Conservation (phyloP, 1,140 invertebrate species). For the Drosophila tsacasi region DNA sequence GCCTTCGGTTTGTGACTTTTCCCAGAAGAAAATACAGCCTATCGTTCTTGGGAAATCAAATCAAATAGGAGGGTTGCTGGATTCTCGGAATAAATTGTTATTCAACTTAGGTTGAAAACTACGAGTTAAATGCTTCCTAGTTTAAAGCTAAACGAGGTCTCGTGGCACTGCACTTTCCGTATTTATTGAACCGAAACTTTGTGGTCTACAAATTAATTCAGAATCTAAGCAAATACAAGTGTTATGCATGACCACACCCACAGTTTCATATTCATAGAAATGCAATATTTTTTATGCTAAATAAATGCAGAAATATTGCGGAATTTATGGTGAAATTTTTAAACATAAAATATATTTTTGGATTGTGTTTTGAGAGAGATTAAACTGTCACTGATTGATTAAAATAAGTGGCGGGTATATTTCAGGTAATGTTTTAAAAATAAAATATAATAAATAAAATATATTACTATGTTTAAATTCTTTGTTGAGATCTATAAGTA, state of each 20-base stretch:
- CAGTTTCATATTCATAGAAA: constrained; percentile 3
- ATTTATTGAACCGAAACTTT: constrained; percentile 29
- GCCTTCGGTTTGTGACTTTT: constrained; percentile 3
- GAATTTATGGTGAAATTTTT: not conserved
- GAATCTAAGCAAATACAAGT: constrained; percentile 8
- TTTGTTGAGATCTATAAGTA: too few species aligned
- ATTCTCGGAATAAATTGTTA: constrained; percentile 11
- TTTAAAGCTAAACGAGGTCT: not conserved
- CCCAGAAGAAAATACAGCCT: constrained; percentile 3
- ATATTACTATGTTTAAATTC: too few species aligned
- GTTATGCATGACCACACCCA: not conserved
- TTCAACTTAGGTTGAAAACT: not conserved
- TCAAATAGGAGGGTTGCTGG: not conserved
- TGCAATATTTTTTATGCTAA: not conserved
- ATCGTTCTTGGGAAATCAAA: constrained; percentile 20
- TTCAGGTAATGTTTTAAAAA: too few species aligned
- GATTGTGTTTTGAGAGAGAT: not conserved
- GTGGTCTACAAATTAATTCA: constrained; percentile 5
- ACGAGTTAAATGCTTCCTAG: constrained; percentile 6
- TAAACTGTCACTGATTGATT: too few species aligned
- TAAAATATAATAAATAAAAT: too few species aligned
- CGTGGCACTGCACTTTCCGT: not conserved
- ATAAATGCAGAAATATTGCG: not conserved
- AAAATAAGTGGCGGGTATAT: not conserved
- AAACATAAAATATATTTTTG: not conserved